These are phyloP conservation scores for Drosophila longiperda DNA, from an alignment of 2,888 invertebrate species.

Conservation along the genomic window DNA sequence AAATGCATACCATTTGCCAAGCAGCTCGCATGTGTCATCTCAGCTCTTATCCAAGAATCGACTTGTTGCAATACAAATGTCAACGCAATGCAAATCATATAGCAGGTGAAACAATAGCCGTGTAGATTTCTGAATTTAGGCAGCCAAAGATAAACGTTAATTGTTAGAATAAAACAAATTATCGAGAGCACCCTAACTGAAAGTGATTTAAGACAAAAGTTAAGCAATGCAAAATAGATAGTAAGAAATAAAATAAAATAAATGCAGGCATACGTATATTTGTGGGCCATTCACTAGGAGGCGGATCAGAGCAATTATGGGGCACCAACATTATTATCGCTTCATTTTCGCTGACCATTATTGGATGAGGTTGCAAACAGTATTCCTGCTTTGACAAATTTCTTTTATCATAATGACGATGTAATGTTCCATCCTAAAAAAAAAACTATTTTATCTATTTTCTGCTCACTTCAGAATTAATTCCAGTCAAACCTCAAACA, in stretches of 20 bases:
- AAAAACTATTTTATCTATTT: neutral
- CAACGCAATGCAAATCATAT: conserved; percentile 29
- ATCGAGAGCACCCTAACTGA: conserved; percentile 89
- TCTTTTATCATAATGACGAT: neutral
- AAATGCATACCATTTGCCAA: conserved; percentile 19
- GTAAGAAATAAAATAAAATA: too few species aligned
- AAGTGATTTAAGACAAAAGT: conserved; percentile 51
- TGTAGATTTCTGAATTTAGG: conserved; percentile 29
- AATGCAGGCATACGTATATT: conserved; percentile 13
- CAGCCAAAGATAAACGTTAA: conserved; percentile 74
- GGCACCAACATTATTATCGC: conserved; percentile 21
- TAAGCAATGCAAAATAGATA: neutral
- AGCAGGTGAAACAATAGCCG: conserved; percentile 31
- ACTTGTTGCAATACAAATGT: conserved; percentile 1
- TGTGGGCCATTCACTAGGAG: neutral
- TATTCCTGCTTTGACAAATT: conserved; percentile 34
- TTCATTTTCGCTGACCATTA: neutral
- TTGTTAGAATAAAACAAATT: conserved; percentile 89
- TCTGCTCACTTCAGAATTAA: too few species aligned
- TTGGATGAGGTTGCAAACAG: conserved; percentile 42
- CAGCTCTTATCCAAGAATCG: neutral
- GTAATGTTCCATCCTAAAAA: conserved; percentile 37
- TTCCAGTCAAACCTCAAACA: conserved; percentile 33
- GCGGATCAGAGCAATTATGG: conserved; percentile 11
- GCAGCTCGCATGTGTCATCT: neutral